Evolutionary conservation across 2,888 invertebrate genomes (phyloP), one percentile per base, ranked within the genome.

Genomic region (Maniola hyperantus): DNA sequence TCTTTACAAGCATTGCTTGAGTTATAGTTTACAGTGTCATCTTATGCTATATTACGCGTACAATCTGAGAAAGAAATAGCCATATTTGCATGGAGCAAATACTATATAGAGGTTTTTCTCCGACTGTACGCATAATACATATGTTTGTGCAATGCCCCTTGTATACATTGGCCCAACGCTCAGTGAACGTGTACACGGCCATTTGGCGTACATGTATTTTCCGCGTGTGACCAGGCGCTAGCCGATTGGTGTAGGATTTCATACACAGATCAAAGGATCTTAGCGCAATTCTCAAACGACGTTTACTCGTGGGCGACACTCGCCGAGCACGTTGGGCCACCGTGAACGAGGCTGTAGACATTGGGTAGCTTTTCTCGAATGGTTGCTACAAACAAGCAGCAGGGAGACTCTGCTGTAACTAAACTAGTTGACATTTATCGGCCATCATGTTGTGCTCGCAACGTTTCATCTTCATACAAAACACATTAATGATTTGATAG

Each of bases 301-400:
- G n/a, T n/a, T n/a, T n/a, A n/a, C n/a, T n/a, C n/a, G n/a, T n/a
- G n/a, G n/a, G n/a, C n/a, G n/a, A n/a, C 26, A 26, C 26, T 26
- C 2, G 48, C 2, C 48, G 48, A 46, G 8, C 8, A 5, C 48
- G 7, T 48, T 48, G 48, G 48, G n/a, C 18, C 15, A 48, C 15
- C 48, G 15, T 48, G 10, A 18, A 48, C 15, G 48, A 18, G 8
- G 48, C 48, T 20, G 26, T 11, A 53, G 36, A 46, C 48, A 18
- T 54, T 59, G 54, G 66, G 68, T 69, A 69, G 68, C 66, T 66
- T 64, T 63, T 59, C 62, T 65, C 63, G 70, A 70, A 70, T 63
- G 67, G 65, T 63, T 68, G 68, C 66, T 68, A 68, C 59, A 33
- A 50, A 48, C 26, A 46, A 53, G 36, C 48, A 54, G 53, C 13